A percentile compares a stretch with the other conserved stretches of the same genome.
Conservation (phyloP, 1,140 invertebrate genomes). For the Euglossa dilemma region DNA sequence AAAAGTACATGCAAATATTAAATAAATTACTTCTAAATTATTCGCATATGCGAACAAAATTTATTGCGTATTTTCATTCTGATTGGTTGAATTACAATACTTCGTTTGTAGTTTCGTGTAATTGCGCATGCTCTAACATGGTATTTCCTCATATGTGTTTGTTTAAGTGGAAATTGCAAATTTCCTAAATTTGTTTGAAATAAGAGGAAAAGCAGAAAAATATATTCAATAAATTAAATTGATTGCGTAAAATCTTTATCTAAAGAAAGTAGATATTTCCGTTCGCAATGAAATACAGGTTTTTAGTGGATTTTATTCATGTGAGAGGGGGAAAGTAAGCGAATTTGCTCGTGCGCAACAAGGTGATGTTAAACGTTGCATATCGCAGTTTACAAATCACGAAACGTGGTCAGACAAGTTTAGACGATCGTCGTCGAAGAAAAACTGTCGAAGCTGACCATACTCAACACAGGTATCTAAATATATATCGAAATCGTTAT, state of each 20-base stretch:
- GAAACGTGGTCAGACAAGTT: constrained; percentile 35
- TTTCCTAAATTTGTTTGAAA: neutral
- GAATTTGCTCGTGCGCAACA: constrained; percentile 17
- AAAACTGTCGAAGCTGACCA: constrained; percentile 39
- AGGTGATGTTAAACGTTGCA: constrained; percentile 53
- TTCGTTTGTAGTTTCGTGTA: neutral
- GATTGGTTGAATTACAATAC: constrained; percentile 1
- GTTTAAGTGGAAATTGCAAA: constrained; percentile 24
- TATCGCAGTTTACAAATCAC: constrained; percentile 36
- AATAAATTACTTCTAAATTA: neutral
- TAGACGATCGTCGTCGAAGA: constrained; percentile 17
- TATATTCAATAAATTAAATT: neutral
- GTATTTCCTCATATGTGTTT: neutral
- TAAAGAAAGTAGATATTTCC: neutral
- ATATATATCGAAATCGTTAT: constrained; percentile 26
- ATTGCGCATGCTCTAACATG: constrained; percentile 17
- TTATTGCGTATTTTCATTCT: neutral
- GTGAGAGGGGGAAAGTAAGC: neutral
- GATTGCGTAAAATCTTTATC: neutral
- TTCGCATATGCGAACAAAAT: neutral
- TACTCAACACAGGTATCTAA: constrained; percentile 44
- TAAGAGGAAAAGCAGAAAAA: neutral
- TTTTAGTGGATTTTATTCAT: neutral
- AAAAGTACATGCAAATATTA: neutral
- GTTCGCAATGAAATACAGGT: neutral